Conservation (phyloP, 2,113 vertebrate species). For the Brachyhypopomus gauderio region DNA sequence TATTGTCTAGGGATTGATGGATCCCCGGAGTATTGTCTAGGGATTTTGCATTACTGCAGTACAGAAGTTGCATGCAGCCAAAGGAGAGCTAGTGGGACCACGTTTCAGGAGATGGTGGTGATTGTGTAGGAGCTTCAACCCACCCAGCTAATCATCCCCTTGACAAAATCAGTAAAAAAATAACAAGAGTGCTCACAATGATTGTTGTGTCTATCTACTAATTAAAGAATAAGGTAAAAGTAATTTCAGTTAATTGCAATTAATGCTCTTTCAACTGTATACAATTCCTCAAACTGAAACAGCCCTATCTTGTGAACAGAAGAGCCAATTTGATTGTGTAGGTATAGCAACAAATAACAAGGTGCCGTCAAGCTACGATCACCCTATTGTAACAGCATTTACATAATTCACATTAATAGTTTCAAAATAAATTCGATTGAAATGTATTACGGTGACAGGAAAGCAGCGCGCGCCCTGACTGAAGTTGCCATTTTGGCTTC, state of each 20-base stretch:
- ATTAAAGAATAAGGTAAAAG: slow-evolving; percentile 45
- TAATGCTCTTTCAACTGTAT: slow-evolving; percentile 4
- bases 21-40: background rate
- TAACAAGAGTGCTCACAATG: background rate
- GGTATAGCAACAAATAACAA: too few species aligned
- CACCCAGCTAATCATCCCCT: slow-evolving; percentile 13
- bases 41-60: slow-evolving; percentile 33
- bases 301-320: background rate
- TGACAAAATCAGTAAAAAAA: background rate
- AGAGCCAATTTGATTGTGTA: background rate
- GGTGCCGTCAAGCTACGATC: background rate
- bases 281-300: background rate
- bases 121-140: slow-evolving; percentile 20
- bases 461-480: background rate
- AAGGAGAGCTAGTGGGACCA: background rate
- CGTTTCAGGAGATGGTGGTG: background rate
- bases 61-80: slow-evolving; percentile 4
- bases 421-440: background rate
- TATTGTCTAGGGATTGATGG: background rate
- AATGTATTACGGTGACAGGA: background rate
- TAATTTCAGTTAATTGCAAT: slow-evolving; percentile 9
- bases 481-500: background rate
- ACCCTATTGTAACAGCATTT: background rate
- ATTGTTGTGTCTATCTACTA: slow-evolving; percentile 26
- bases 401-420: background rate